Base-by-base conservation (phyloP, 2,888 invertebrate species). In the Sesia apiformis region DNA sequence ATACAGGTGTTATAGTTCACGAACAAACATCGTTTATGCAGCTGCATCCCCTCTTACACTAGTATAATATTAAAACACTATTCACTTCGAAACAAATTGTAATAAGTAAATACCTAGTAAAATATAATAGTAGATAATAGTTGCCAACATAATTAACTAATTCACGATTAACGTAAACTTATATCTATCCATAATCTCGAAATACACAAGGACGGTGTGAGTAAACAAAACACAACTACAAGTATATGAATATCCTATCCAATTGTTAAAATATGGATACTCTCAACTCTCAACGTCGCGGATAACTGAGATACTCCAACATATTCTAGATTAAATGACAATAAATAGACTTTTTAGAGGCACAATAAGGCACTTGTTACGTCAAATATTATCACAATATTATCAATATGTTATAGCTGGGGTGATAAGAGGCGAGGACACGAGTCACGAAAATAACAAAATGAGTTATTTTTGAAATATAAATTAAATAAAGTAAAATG, bases 161-260 rank as follows among this genome's bases (percentile, higher is more conserved):
- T 70, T 76, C 71, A 76, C 72, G 72, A 82, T 80, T 60, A 81
- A 76, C 72, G 79, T 81, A 78, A 78, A 80, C 52, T 51, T 39
- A 40, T 76, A 72, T 72, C 81, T 85, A 85, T 72, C 67, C 73
- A 83, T 86, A 88, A 88, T 89, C 88, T 88, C 87, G 80, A 84
- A 85, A 85, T 87, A 83, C 82, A 83, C 84, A 85, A 87, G 89
- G 89, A 89, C 89, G 89, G 88, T 87, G 87, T 86, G 85, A 85
- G 81, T 84, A 82, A 84, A 82, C 81, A 83, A 81, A 81, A 78
- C 78, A 79, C 74, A 70, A 76, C 75, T 78, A 80, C 76, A 72
- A 81, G 71, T 73, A 77, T 73, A 83, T 80, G 78, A 83, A 84
- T 8, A 40, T 40, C 40, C 7, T 72, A 70, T 75, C 76, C 75